phyloP scores from a whole-genome alignment of 2,113 vertebrate species.

The Microcebus jonahi region DNA sequence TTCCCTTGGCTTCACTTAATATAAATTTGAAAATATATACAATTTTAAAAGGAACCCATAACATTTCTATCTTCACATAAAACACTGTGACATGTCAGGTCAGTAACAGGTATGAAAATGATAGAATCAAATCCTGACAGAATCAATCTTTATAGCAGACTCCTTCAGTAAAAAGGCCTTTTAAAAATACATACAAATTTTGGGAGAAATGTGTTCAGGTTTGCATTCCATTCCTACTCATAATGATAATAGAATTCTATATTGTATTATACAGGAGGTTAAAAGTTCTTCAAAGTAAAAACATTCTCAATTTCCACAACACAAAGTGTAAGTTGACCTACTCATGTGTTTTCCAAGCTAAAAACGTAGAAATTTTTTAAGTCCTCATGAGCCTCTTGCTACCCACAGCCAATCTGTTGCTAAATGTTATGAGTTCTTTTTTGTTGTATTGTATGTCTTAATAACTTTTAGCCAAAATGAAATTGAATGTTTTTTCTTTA shows the following conservation, averaged over 20 bases:
- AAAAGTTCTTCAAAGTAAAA: slow-evolving; percentile 45
- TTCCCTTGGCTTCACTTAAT: neutral
- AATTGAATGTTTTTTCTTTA: slow-evolving; percentile 38
- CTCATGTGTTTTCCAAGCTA: slow-evolving; percentile 55
- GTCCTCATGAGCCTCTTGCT: slow-evolving; percentile 54
- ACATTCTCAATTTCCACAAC: slow-evolving; percentile 28
- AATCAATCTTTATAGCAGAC: neutral
- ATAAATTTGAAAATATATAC: neutral
- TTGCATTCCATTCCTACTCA: neutral
- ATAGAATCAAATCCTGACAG: neutral
- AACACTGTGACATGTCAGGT: neutral
- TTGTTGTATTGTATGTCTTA: slow-evolving; percentile 53
- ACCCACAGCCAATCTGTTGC: slow-evolving; percentile 73
- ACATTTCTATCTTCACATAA: neutral
- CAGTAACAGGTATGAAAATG: neutral
- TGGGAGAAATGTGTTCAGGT: neutral
- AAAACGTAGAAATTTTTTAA: slow-evolving; percentile 59
- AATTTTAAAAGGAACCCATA: neutral
- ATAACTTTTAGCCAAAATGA: slow-evolving; percentile 62
- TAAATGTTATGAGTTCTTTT: slow-evolving; percentile 53
- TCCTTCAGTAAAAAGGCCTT: neutral
- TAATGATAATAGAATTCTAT: neutral
- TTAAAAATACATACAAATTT: neutral
- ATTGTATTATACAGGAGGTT: neutral
- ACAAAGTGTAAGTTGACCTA: slow-evolving; percentile 41